Base-by-base conservation (phyloP, 2,113 vertebrate genomes). In the Theristicus caerulescens region DNA sequence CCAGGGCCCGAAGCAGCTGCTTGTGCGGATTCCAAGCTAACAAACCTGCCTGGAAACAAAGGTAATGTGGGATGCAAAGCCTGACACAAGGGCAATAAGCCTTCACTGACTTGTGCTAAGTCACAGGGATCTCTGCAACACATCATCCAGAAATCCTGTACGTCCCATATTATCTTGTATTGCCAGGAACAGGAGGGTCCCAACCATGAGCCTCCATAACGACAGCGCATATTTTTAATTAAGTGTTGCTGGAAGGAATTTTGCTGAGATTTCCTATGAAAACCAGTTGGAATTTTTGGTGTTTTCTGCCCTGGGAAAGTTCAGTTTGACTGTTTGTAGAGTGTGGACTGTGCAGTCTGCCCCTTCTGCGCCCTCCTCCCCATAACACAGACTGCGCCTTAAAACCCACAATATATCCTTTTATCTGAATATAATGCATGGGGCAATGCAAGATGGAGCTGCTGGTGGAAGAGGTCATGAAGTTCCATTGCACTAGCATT, bases 371-470 rank as follows among this genome's bases (percentile, higher is more conserved):
- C 34, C 11, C n/a, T 86, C n/a, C 38, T 67, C 11, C 17, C 34
- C 7, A 3, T n/a, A 73, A 79, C 0, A 2, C 40, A 74, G 78
- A 29, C 49, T 58, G 54, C 0, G 21, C 34, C 59, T 62, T 87
- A 83, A 88, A 89, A 40, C 18, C 31, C 24, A 94, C 90, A 96
- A 73, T 94, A 79, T 94, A n/a, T 82, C 49, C 61, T 85, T 97
- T 95, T 79, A 40, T 83, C 66, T 87, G 78, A 91, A 69, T 25
- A 58, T 65, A 91, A 92, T 54, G 62, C 70, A 94, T 3, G 29
- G 40, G 16, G 29, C 71, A 81, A 78, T 1, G 3, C 1, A 2
- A 91, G 81, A 78, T 74, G 57, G 49, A 94, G 52, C 27, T 79
- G 34, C 72, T 95, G 52, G 54, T 85, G 57, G 59, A 94, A 92